Percentiles rank a stretch among this genome's conserved stretches.
phyloP scores from a whole-genome alignment of 2,888 invertebrate genomes.

The Drosophila neotestacea region DNA sequence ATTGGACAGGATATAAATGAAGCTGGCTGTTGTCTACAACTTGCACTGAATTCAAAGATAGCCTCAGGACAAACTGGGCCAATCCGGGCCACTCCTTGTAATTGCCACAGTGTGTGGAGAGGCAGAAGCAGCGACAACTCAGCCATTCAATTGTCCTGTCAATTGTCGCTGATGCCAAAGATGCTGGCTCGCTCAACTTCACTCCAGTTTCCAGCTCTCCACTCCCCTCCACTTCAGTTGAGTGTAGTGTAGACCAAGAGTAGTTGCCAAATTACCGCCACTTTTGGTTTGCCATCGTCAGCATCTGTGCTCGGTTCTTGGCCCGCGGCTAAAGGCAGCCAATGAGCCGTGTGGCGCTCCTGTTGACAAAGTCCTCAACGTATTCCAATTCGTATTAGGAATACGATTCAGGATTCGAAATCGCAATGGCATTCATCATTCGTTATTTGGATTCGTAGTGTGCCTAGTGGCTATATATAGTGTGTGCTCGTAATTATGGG shows the following conservation, averaged over 20 bases:
- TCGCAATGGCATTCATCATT: conserved; percentile 27
- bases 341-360: conserved; percentile 72
- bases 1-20: conserved; percentile 42
- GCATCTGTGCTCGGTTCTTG: conserved; percentile 79
- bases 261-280: conserved; percentile 80
- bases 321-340: conserved; percentile 75
- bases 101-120: conserved; percentile 60
- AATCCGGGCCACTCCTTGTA: conserved; percentile 68
- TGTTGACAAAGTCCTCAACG: conserved; percentile 70
- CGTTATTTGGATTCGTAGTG: conserved; percentile 20
- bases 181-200: conserved; percentile 36
- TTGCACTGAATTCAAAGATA: conserved; percentile 33
- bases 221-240: conserved; percentile 5
- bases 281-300: conserved; percentile 76
- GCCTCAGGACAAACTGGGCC: conserved; percentile 43
- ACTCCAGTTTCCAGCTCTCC: neutral
- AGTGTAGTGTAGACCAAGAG: conserved; percentile 40
- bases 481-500: conserved; percentile 68
- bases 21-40: conserved; percentile 28
- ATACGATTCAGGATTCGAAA: conserved; percentile 35
- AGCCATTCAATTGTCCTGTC: conserved; percentile 61
- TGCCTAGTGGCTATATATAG: conserved; percentile 50
- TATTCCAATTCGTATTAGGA: conserved; percentile 35
- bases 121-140: conserved; percentile 30
- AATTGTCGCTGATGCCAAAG: conserved; percentile 46